Evolutionary conservation across 2,888 invertebrate genomes (phyloP), one percentile per base, ranked within the genome.

Genomic region (Pseudeuparius sepicola): DNA sequence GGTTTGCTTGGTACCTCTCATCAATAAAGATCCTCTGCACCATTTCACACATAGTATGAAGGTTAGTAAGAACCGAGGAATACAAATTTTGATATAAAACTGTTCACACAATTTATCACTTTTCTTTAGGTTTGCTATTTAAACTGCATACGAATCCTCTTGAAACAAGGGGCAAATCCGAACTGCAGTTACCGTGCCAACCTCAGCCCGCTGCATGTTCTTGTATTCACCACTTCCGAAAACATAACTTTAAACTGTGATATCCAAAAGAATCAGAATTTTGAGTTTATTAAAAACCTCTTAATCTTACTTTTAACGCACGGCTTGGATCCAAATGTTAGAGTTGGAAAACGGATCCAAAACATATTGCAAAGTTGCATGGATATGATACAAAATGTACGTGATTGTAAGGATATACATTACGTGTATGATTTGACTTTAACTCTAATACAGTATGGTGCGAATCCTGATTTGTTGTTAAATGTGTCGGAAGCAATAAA

Each of bases 11-110:
- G 79, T 81, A 36, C 79, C 80, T 26, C 61, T 82, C 17, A 77
- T 82, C 37, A 80, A 81, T 55, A 80, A 80, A 53, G 79, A 80
- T 59, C 76, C 78, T 29, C 56, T 78, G 29, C 77, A 78, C 55
- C 73, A 77, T 56, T 77, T 78, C 52, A 78, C 78, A 3, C 79
- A 79, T 57, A 75, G 71, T 44, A 78, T 78, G 75, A 79, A 79
- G 67, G 78, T 75, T 41, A 38, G 29, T n/a, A n/a, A n/a, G n/a
- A n/a, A n/a, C n/a, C n/a, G n/a, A 25, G 9, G 23, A 24, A 23
- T 20, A 25, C n/a, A n/a, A n/a, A n/a, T n/a, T 26, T 26, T 36
- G n/a, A 20, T 12, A 23, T 6, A 9, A 28, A 34, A 35, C 13
- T 34, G 13, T 14, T 20, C 2, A 24, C 17, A 12, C 27, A 15